phyloP scores from a whole-genome alignment of 2,113 vertebrate species.

The Myotis lucifugus region DNA sequence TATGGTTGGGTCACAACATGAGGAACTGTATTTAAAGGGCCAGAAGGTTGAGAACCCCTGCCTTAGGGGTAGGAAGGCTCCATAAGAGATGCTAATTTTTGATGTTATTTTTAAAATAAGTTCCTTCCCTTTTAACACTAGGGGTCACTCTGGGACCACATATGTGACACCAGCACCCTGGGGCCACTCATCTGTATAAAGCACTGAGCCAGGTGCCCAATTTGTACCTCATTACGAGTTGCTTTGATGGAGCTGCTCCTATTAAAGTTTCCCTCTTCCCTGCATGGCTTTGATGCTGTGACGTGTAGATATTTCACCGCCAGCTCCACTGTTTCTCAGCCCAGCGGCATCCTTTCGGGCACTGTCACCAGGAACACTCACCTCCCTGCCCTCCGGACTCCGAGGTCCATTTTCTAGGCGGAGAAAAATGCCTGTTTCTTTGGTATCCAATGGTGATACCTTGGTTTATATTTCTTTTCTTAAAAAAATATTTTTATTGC shows the following conservation, averaged over 20 bases:
- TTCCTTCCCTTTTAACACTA: constrained; percentile 80
- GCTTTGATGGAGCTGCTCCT: constrained; percentile 76
- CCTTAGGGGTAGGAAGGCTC: background rate
- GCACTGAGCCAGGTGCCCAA: constrained; percentile 76
- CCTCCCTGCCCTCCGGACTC: background rate
- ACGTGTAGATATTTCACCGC: accelerated
- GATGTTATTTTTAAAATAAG: background rate
- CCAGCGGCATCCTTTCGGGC: background rate
- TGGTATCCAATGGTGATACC: constrained; percentile 13
- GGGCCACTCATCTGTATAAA: constrained; percentile 80
- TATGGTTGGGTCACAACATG: too few relatives aligned
- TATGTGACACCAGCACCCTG: constrained; percentile 34
- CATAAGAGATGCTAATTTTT: background rate
- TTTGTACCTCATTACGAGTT: constrained; percentile 79
- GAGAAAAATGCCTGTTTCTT: background rate
- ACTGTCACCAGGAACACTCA: accelerated
- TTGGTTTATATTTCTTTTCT: constrained; percentile 50
- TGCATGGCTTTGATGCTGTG: background rate
- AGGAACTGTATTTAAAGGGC: too few relatives aligned
- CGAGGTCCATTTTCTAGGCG: background rate
- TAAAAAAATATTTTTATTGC: too few relatives aligned
- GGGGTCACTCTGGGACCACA: constrained; percentile 85
- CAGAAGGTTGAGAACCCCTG: too few relatives aligned
- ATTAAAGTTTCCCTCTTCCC: constrained; percentile 46
- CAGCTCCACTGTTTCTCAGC: background rate